Conservation (phyloP, 2,888 invertebrate species). For the Spisula solida region DNA sequence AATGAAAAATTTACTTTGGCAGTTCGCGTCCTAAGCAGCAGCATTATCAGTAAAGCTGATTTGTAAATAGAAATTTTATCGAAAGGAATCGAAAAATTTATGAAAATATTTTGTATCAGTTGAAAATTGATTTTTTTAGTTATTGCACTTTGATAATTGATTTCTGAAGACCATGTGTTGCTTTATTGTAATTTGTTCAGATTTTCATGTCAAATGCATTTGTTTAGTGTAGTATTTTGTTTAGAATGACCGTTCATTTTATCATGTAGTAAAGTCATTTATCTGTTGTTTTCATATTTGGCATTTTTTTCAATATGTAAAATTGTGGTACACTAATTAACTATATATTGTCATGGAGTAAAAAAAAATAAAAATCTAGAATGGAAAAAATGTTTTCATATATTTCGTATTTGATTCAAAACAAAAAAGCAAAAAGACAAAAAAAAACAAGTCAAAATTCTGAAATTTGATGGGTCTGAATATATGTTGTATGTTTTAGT, state of each 20-base stretch:
- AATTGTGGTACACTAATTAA: conserved; percentile 31
- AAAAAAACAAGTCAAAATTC: not conserved
- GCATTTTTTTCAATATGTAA: conserved; percentile 53
- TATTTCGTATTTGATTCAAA: conserved; percentile 1
- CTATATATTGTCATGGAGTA: conserved; percentile 54
- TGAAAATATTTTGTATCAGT: conserved; percentile 51
- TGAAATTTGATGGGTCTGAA: conserved; percentile 19
- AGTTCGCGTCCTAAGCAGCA: conserved; percentile 69
- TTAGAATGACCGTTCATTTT: not conserved
- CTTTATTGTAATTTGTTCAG: conserved; percentile 49
- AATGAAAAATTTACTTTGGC: conserved; percentile 64
- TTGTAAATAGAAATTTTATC: conserved; percentile 74
- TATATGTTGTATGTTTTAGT: not conserved
- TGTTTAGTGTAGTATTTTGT: conserved; percentile 46
- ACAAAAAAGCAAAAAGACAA: not conserved
- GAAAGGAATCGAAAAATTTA: conserved; percentile 69
- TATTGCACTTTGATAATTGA: conserved; percentile 66
- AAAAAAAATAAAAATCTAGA: conserved; percentile 38
- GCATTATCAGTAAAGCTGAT: conserved; percentile 67
- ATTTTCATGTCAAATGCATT: conserved; percentile 51
- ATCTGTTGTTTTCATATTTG: conserved; percentile 44
- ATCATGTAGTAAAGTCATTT: conserved; percentile 43
- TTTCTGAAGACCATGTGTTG: conserved; percentile 59
- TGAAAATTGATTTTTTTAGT: conserved; percentile 42
- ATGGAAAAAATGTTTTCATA: not conserved